A percentile compares a stretch with the other conserved stretches of the same genome.
phyloP scores from a whole-genome alignment of 1,140 invertebrate species.

The Thereuonema tuberculata region DNA sequence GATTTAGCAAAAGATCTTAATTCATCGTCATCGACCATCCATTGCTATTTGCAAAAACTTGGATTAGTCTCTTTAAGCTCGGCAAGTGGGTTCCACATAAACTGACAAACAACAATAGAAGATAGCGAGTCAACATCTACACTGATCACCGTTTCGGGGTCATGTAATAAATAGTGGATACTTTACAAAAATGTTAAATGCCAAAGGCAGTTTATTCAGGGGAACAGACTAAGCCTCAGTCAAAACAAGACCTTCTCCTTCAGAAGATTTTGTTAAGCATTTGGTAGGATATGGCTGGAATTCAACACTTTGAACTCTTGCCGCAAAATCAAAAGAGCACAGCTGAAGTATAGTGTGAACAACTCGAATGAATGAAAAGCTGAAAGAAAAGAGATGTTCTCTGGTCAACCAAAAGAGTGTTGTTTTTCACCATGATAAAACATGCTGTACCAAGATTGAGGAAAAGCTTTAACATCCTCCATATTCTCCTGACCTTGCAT shows the following conservation, averaged over 20 bases:
- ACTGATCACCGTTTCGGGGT: not conserved
- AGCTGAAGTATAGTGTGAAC: not conserved
- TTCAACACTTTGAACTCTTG: not conserved
- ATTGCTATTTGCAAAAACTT: too few species aligned
- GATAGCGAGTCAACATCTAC: slow-evolving; percentile 4
- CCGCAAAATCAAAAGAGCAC: not conserved
- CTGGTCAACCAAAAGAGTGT: not conserved
- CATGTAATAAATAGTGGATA: not conserved
- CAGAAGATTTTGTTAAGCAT: not conserved
- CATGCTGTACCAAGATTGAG: not conserved
- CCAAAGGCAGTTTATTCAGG: not conserved
- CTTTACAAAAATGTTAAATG: not conserved
- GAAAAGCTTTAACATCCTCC: not conserved
- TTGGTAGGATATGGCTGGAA: too few species aligned
- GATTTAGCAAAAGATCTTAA: too few species aligned
- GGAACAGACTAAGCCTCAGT: not conserved
- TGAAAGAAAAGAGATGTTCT: not conserved
- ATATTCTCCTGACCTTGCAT: not conserved
- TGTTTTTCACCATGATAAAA: not conserved
- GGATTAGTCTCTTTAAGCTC: not conserved
- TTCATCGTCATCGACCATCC: too few species aligned
- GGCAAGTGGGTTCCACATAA: not conserved
- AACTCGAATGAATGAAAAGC: not conserved
- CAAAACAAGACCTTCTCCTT: not conserved
- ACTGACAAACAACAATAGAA: not conserved